A percentile compares a stretch with the other conserved stretches of the same genome.
Conservation (phyloP, 2,797 vertebrate genomes). For the Lagorchestes hirsutus region DNA sequence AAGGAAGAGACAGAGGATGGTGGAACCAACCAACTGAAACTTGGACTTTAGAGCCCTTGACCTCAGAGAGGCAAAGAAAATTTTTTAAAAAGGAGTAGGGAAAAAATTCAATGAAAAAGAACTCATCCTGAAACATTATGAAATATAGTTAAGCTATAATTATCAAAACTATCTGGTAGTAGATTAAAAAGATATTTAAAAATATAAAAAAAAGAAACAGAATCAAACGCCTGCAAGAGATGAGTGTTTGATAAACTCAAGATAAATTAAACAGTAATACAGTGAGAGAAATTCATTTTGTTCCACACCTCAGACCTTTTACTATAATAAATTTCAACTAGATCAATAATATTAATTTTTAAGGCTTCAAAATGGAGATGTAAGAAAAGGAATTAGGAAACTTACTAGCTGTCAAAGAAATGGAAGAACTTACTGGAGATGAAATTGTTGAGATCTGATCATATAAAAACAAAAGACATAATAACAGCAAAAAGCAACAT, state of each 20-base stretch:
- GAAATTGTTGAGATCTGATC: background rate
- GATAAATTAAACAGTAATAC: background rate
- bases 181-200: background rate
- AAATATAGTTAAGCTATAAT: background rate
- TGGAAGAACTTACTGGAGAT: background rate
- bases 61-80: background rate
- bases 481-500: background rate
- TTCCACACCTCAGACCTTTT: background rate
- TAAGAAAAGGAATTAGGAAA: background rate
- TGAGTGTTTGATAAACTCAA: background rate
- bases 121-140: background rate
- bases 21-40: background rate
- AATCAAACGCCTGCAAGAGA: background rate
- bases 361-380: background rate
- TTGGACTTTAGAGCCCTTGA: background rate
- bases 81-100: background rate
- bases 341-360: background rate
- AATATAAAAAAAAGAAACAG: background rate
- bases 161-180: background rate
- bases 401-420: background rate
- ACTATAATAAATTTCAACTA: background rate
- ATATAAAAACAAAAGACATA: background rate
- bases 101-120: background rate
- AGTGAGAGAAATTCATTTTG: background rate
- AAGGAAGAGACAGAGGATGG: background rate